Percentiles rank a stretch among this genome's conserved stretches.
These are phyloP conservation scores for Drosophila leonis DNA, from an alignment of 2,888 invertebrate genomes.

Conservation along the genomic window DNA sequence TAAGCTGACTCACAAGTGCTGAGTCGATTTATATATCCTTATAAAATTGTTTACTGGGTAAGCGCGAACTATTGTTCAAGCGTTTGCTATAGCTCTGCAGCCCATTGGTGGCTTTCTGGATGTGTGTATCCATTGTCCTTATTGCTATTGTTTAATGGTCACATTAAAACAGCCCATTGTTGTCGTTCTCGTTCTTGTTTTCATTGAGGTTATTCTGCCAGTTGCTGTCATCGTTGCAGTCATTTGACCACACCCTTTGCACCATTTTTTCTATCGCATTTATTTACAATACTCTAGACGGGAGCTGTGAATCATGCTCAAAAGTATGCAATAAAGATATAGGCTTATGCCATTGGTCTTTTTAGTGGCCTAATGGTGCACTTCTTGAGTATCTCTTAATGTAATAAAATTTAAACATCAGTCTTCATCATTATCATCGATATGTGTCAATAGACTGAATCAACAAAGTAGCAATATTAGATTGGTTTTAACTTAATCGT, in stretches of 20 bases:
- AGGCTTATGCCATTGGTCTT: conserved; percentile 50
- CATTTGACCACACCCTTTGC: conserved; percentile 63
- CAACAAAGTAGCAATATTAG: too few relatives aligned
- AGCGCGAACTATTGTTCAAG: conserved; percentile 17
- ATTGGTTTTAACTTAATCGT: too few relatives aligned
- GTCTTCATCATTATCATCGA: too few relatives aligned
- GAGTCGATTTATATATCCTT: conserved; percentile 3
- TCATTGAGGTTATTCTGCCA: conserved; percentile 27
- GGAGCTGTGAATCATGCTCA: conserved; percentile 34
- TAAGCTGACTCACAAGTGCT: neutral
- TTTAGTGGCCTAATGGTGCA: conserved; percentile 46
- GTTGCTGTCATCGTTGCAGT: conserved; percentile 42
- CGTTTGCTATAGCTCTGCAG: conserved; percentile 42
- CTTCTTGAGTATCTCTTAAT: conserved; percentile 1
- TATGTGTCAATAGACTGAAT: too few relatives aligned
- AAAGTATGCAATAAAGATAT: conserved; percentile 61
- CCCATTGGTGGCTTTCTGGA: conserved; percentile 34
- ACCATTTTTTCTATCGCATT: conserved; percentile 64
- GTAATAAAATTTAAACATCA: neutral
- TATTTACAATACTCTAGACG: conserved; percentile 33
- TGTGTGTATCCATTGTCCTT: conserved; percentile 64
- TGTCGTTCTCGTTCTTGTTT: conserved; percentile 31
- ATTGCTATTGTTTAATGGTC: conserved; percentile 81
- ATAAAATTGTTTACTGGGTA: conserved; percentile 51
- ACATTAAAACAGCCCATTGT: conserved; percentile 80